Evolutionary conservation across 1,140 invertebrate species (phyloP).

Genomic region (Cylas formicarius): DNA sequence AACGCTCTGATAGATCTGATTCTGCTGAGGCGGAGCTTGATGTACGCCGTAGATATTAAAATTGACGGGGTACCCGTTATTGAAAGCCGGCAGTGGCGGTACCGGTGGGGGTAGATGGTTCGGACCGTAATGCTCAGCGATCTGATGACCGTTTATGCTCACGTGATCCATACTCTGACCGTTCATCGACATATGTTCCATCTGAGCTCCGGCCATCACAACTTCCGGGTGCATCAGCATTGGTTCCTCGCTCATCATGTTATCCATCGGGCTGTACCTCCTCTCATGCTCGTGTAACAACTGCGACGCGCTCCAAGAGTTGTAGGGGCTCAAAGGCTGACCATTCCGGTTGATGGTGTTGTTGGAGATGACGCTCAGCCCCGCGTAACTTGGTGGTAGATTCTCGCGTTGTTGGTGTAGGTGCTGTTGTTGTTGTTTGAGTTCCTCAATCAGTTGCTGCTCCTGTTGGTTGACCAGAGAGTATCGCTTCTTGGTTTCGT

Average conservation of each 20-base stretch:
- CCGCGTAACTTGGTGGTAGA: slow-evolving; percentile 31
- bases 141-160: slow-evolving; percentile 30
- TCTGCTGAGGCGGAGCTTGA: slow-evolving; percentile 33
- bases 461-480: slow-evolving; percentile 45
- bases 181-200: slow-evolving; percentile 39
- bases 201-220: slow-evolving; percentile 27
- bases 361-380: slow-evolving; percentile 41
- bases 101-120: slow-evolving; percentile 36
- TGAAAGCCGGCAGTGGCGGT: slow-evolving; percentile 38
- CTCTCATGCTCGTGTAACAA: slow-evolving; percentile 54
- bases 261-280: slow-evolving; percentile 45
- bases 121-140: slow-evolving; percentile 37
- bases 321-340: slow-evolving; percentile 47
- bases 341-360: slow-evolving; percentile 41
- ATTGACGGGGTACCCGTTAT: slow-evolving; percentile 37
- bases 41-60: slow-evolving; percentile 42
- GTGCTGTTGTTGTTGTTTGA: slow-evolving; percentile 38
- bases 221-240: slow-evolving; percentile 31
- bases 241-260: slow-evolving; percentile 35
- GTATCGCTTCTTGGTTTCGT: slow-evolving; percentile 45
- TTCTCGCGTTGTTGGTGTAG: slow-evolving; percentile 30
- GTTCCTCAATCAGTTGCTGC: slow-evolving; percentile 41
- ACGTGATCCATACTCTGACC: slow-evolving; percentile 34
- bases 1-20: slow-evolving; percentile 41
- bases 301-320: slow-evolving; percentile 53